A percentile compares a stretch with the other conserved stretches of the same genome.
Conservation (phyloP, 2,797 vertebrate genomes). For the Buceros bicornis region DNA sequence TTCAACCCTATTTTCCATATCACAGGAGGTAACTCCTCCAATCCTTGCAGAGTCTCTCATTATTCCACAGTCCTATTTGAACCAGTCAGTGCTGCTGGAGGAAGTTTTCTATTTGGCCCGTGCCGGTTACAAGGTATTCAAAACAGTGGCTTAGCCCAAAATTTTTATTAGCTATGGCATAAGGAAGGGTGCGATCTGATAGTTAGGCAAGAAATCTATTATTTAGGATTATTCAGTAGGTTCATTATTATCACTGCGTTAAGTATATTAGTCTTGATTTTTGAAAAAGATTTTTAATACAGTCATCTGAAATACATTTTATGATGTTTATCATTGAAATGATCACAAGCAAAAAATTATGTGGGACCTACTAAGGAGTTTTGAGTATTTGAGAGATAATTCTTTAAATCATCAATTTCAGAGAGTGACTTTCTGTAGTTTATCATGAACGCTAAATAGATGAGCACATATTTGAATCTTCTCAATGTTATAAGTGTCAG, state of each 20-base stretch:
- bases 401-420: neutral
- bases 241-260: neutral
- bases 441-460: neutral
- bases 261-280: neutral
- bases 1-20: neutral
- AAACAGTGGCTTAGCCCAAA: neutral
- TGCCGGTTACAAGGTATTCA: neutral
- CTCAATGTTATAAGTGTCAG: neutral
- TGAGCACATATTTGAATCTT: neutral
- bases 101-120: neutral
- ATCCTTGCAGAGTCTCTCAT: neutral
- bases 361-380: neutral
- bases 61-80: neutral
- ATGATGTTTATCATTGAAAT: neutral
- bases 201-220: neutral
- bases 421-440: neutral
- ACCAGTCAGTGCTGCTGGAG: neutral
- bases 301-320: conserved; percentile 29
- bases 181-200: neutral
- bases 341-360: neutral
- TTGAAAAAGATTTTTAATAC: conserved; percentile 21
- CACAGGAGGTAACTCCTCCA: neutral
- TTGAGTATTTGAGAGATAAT: neutral
- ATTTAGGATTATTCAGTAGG: neutral
- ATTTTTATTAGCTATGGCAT: conserved; percentile 1